phyloP scores from a whole-genome alignment of 2,797 vertebrate species.

The Hemibagrus guttatus region DNA sequence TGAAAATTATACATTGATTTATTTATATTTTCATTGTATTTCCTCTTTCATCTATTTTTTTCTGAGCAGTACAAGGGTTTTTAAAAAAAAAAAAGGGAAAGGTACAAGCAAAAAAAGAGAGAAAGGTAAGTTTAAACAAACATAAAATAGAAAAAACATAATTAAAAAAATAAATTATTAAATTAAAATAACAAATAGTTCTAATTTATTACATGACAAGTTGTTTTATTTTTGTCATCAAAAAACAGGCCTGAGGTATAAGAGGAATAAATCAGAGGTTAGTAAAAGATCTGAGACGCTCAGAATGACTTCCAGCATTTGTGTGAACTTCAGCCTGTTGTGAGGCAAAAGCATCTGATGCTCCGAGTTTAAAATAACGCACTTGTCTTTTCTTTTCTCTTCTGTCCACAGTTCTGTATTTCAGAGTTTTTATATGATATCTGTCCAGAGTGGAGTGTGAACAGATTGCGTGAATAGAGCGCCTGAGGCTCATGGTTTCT shows the following conservation, averaged over 20 bases:
- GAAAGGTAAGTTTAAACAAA: neutral
- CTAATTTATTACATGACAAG: neutral
- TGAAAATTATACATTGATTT: no score
- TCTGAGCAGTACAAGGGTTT: neutral
- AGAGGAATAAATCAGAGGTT: neutral
- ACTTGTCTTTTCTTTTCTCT: no score
- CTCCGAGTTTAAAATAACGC: slow-evolving; percentile 2
- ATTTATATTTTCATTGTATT: neutral
- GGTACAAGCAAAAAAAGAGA: no score
- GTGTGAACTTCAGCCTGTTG: neutral
- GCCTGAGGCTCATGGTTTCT: slow-evolving; percentile 22
- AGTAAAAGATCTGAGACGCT: neutral
- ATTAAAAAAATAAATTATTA: neutral
- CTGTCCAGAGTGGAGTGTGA: neutral
- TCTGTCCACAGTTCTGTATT: neutral
- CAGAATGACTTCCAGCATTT: neutral
- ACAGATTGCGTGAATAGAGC: neutral
- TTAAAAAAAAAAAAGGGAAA: neutral
- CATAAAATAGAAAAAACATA: neutral
- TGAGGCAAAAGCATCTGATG: neutral
- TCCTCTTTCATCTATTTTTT: neutral
- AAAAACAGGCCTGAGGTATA: neutral
- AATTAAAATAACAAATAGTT: neutral
- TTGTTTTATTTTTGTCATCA: neutral
- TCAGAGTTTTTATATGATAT: neutral